Conservation (phyloP, 1,140 invertebrate species). For the Euschistus heros region DNA sequence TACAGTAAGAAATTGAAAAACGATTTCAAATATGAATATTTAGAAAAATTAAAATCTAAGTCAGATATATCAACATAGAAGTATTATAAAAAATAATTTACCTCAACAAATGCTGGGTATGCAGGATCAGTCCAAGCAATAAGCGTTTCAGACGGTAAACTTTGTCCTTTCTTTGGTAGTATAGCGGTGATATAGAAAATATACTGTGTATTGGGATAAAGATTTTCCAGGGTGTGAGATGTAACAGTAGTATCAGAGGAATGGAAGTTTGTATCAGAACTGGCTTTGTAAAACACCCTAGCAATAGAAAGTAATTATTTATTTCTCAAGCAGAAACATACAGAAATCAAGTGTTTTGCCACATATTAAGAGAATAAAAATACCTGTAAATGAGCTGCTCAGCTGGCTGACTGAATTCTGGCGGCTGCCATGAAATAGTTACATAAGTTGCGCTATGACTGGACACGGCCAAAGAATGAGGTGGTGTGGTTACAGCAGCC, state of each 20-base stretch:
- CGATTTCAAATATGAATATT: neutral
- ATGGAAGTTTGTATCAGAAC: constrained; percentile 45
- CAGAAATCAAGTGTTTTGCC: too few relatives aligned
- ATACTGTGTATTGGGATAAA: constrained; percentile 66
- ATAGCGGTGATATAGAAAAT: constrained; percentile 60
- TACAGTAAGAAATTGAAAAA: too few relatives aligned
- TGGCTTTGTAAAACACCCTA: constrained; percentile 56
- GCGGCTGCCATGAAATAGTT: constrained; percentile 67
- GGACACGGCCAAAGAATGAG: constrained; percentile 62
- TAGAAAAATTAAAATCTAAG: neutral
- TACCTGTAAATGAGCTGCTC: constrained; percentile 63
- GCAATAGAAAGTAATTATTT: constrained; percentile 11
- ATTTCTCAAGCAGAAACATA: too few relatives aligned
- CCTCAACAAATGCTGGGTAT: constrained; percentile 72
- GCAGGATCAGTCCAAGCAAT: constrained; percentile 77
- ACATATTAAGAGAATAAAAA: neutral
- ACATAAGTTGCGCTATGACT: constrained; percentile 65
- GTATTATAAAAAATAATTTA: constrained; percentile 32
- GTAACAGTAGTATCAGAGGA: constrained; percentile 51
- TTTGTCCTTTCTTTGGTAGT: constrained; percentile 48
- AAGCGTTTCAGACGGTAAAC: constrained; percentile 62
- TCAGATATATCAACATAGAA: too few relatives aligned
- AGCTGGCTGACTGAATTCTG: constrained; percentile 61
- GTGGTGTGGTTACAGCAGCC: constrained; percentile 58
- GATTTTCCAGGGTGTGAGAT: constrained; percentile 52